These are phyloP conservation scores for Andrena flavipes DNA, from an alignment of 2,888 invertebrate species.

Conservation along the genomic window DNA sequence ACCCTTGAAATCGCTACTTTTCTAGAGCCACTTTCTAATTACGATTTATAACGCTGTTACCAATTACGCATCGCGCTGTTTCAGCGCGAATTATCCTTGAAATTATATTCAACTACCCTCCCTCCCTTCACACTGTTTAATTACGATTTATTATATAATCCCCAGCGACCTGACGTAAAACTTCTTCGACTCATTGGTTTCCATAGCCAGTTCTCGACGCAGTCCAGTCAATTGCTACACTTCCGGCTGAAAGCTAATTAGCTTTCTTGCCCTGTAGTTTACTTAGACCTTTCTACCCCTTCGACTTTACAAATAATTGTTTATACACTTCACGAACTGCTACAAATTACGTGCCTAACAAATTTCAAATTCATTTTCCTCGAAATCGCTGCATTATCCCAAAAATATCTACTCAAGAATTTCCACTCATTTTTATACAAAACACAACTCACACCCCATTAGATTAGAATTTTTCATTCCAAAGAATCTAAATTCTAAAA, in stretches of 20 bases:
- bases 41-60: conserved; percentile 4
- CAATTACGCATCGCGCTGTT: background rate
- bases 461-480: no score
- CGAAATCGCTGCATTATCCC: no score
- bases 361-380: no score
- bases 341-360: no score
- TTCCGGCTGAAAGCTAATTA: conserved; percentile 24
- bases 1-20: background rate
- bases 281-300: background rate
- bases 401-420: no score
- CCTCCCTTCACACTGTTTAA: conserved; percentile 20
- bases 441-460: no score
- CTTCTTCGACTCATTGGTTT: conserved; percentile 18
- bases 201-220: background rate
- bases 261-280: background rate
- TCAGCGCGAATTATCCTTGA: conserved; percentile 6
- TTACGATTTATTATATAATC: conserved; percentile 38
- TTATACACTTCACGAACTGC: no score
- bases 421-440: no score
- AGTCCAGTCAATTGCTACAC: conserved; percentile 11
- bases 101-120: background rate
- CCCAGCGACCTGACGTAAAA: conserved; percentile 1
- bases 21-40: conserved; percentile 25
- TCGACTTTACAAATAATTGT: background rate
- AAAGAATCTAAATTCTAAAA: no score